These are phyloP conservation scores for rat (Rattus norvegicus) DNA, from an alignment of 2,113 vertebrate species.

Conservation along the genomic window GRCr8 NC_086024.1:64031001-64031500, in stretches of 20 bases:
- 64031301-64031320: background rate
- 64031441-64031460: background rate
- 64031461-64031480: background rate
- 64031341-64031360: background rate
- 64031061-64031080: background rate
- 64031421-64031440: background rate
- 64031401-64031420: background rate
- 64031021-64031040: background rate
- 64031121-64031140: background rate
- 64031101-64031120: background rate
- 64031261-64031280: background rate
- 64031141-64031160: background rate
- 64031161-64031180: background rate
- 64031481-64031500: background rate
- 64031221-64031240: background rate
- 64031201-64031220: background rate
- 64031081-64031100: background rate
- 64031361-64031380: background rate
- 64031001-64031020: background rate
- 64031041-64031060: background rate
- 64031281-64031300: background rate
- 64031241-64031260: background rate
- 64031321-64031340: background rate
- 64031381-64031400: slow-evolving; percentile 8
- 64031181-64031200: background rate